Conservation (phyloP, 2,888 invertebrate genomes). For the Diloba caeruleocephala region DNA sequence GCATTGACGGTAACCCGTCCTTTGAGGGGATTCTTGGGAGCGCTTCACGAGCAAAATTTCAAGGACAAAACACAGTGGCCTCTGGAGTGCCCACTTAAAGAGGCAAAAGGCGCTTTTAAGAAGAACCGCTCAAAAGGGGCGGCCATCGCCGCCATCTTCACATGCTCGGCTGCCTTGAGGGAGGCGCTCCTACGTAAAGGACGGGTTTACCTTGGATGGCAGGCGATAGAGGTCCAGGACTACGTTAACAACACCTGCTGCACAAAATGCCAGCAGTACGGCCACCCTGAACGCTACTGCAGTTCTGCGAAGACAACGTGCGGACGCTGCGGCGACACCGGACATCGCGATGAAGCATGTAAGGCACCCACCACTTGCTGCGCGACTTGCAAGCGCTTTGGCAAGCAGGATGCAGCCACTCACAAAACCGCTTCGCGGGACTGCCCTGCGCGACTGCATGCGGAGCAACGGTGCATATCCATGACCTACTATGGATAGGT, state of each 20-base stretch:
- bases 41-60: neutral
- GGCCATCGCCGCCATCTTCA: accelerated
- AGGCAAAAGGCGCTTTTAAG: slow-evolving; percentile 10
- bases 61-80: neutral
- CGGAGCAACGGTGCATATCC: too few species aligned
- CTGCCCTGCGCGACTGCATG: too few species aligned
- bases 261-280: slow-evolving; percentile 53
- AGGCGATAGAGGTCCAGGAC: slow-evolving; percentile 22
- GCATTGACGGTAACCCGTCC: neutral
- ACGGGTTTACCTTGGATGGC: slow-evolving; percentile 38
- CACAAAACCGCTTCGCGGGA: too few species aligned
- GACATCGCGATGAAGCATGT: neutral
- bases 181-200: neutral
- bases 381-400: too few species aligned
- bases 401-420: too few species aligned
- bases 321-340: neutral
- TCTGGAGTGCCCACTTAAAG: neutral
- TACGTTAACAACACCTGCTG: slow-evolving; percentile 44
- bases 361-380: too few species aligned
- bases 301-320: neutral
- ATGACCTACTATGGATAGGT: too few species aligned
- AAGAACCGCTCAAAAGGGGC: neutral
- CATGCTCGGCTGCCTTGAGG: neutral
- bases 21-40: neutral
- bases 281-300: neutral